Percentiles rank a stretch among this genome's conserved stretches.
Evolutionary conservation across 2,113 vertebrate species (phyloP).

Genomic region (Manacus vitellinus): DNA sequence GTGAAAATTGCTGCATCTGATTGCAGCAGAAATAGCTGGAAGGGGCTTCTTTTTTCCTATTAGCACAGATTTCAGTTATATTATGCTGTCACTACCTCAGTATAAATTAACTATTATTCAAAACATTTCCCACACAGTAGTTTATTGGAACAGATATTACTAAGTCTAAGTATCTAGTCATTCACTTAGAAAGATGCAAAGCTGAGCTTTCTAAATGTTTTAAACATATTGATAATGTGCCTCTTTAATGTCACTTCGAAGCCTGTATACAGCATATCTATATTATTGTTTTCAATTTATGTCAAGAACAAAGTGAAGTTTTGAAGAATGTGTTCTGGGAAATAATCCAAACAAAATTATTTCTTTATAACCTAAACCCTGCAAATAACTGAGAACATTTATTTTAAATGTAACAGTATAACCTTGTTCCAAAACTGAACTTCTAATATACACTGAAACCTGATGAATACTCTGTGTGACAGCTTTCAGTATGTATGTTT

Average conservation of each 20-base stretch:
- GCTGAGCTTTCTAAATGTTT: constrained; percentile 63
- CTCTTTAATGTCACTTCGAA: constrained; percentile 62
- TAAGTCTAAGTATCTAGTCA: constrained; percentile 53
- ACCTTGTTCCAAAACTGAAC: not conserved
- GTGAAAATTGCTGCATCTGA: constrained; percentile 56
- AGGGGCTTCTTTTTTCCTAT: constrained; percentile 61
- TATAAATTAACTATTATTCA: constrained; percentile 76
- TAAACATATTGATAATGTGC: constrained; percentile 72
- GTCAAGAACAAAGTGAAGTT: constrained; percentile 49
- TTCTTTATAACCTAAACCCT: constrained; percentile 39
- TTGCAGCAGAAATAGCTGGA: constrained; percentile 65
- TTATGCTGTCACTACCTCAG: constrained; percentile 63
- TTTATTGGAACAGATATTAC: constrained; percentile 61
- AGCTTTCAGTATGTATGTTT: not conserved
- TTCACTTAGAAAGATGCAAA: constrained; percentile 49
- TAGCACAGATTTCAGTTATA: constrained; percentile 66
- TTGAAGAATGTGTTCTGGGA: constrained; percentile 46
- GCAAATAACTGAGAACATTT: constrained; percentile 35
- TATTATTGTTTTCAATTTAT: constrained; percentile 67
- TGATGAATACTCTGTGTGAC: not conserved
- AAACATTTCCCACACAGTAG: constrained; percentile 34
- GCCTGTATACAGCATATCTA: constrained; percentile 42
- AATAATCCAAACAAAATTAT: constrained; percentile 46
- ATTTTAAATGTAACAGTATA: constrained; percentile 13
- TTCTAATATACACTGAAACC: not conserved